These are phyloP conservation scores for Cheilosia vulpina DNA, from an alignment of 2,888 invertebrate species.

Conservation along the genomic window DNA sequence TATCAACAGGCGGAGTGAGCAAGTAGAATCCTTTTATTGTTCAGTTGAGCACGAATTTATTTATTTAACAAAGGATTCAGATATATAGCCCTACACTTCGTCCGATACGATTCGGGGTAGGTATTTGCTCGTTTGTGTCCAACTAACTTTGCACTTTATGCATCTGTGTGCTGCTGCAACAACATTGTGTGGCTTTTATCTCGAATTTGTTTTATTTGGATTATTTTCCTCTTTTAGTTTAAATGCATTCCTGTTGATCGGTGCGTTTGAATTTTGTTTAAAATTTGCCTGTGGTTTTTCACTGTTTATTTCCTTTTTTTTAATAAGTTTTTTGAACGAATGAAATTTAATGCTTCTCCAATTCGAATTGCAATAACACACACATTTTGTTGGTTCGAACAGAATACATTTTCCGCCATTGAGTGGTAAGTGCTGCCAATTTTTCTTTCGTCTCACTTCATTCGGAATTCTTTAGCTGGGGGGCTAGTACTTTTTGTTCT, in stretches of 20 bases:
- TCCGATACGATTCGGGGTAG: neutral
- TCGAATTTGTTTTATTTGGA: constrained; percentile 13
- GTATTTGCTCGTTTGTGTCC: constrained; percentile 1
- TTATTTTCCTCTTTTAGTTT: neutral
- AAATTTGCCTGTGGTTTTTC: neutral
- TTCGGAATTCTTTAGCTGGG: too few relatives aligned
- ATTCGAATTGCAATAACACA: neutral
- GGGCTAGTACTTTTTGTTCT: too few relatives aligned
- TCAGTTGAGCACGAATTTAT: constrained; percentile 28
- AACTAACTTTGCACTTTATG: constrained; percentile 17
- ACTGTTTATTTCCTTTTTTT: neutral
- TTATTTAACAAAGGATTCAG: constrained; percentile 20
- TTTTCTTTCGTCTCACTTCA: too few relatives aligned
- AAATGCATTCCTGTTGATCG: constrained; percentile 1
- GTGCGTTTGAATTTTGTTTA: constrained; percentile 6
- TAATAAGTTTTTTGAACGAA: too few relatives aligned
- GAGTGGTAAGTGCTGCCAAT: too few relatives aligned
- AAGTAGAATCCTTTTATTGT: constrained; percentile 14
- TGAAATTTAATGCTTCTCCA: neutral
- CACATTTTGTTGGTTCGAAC: too few relatives aligned
- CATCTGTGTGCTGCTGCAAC: neutral
- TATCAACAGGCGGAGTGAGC: neutral
- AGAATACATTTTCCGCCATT: too few relatives aligned
- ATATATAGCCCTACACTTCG: neutral
- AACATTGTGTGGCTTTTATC: constrained; percentile 10